Evolutionary conservation across 2,797 vertebrate species (phyloP).

Genomic region (Eospalax fontanierii): DNA sequence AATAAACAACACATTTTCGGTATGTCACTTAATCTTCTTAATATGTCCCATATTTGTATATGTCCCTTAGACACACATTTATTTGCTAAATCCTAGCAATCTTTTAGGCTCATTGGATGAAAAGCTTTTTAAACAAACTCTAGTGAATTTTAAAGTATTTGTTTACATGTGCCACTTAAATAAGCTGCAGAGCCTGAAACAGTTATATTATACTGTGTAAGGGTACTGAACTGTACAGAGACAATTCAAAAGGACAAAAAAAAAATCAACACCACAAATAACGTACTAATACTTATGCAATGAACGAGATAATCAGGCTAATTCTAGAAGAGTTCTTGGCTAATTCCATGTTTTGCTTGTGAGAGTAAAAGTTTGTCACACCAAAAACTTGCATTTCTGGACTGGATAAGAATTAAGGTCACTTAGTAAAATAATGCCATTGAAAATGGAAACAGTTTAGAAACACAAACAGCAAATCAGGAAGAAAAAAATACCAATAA

Average conservation of each 20-base stretch:
- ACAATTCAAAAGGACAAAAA: not conserved
- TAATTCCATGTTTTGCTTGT: constrained; percentile 8
- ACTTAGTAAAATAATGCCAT: constrained; percentile 22
- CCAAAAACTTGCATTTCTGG: constrained; percentile 1
- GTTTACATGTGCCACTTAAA: not conserved
- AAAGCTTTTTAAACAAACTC: constrained; percentile 3
- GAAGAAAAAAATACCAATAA: not conserved
- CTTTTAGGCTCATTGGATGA: not conserved
- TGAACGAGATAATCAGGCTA: not conserved
- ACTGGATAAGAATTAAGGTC: constrained; percentile 29
- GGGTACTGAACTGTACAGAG: not conserved
- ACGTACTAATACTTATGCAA: not conserved
- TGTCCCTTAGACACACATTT: not conserved
- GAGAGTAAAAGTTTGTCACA: not conserved
- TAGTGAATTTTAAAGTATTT: constrained; percentile 40
- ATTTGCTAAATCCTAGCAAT: not conserved
- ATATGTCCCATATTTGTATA: not conserved
- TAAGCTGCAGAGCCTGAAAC: constrained; percentile 8
- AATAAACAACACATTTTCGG: not conserved
- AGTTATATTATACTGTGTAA: not conserved
- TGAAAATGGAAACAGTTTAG: not conserved
- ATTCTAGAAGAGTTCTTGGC: constrained; percentile 21
- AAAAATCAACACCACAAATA: not conserved
- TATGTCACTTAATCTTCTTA: not conserved
- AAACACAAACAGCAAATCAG: not conserved